These are phyloP conservation scores for Agelaius phoeniceus DNA, from an alignment of 2,113 vertebrate species.

Conservation along the genomic window DNA sequence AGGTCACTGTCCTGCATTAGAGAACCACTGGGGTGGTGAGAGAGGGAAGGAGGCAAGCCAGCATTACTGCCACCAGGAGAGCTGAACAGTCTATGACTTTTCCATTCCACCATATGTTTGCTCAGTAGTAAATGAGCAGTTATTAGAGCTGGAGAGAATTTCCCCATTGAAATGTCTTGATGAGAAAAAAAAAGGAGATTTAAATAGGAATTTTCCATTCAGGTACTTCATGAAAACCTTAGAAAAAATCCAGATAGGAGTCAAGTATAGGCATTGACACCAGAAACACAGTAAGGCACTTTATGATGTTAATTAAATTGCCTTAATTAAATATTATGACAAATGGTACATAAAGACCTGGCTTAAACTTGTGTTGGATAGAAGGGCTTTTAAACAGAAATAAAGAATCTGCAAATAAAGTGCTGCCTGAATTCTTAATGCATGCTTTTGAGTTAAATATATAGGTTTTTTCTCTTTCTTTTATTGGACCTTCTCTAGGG, in stretches of 20 bases:
- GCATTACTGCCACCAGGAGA: background rate
- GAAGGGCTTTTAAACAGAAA: background rate
- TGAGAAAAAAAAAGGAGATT: background rate
- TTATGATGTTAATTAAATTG: background rate
- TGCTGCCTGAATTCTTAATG: background rate
- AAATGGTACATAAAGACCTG: background rate
- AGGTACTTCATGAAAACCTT: background rate
- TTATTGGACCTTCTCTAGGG: background rate
- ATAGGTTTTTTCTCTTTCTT: background rate
- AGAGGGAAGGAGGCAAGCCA: background rate
- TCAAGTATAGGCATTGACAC: background rate
- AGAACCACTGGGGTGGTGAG: background rate
- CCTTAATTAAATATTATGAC: background rate
- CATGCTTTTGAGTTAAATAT: background rate
- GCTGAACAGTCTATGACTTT: background rate
- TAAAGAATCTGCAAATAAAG: background rate
- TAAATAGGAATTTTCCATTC: background rate
- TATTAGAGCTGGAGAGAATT: background rate
- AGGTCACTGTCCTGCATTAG: background rate
- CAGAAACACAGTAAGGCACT: background rate
- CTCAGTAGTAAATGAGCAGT: background rate
- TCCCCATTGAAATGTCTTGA: background rate
- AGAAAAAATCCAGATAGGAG: background rate
- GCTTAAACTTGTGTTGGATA: background rate
- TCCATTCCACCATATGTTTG: background rate